Conservation (phyloP, 2,888 invertebrate species). For the Gastrophysa polygoni region DNA sequence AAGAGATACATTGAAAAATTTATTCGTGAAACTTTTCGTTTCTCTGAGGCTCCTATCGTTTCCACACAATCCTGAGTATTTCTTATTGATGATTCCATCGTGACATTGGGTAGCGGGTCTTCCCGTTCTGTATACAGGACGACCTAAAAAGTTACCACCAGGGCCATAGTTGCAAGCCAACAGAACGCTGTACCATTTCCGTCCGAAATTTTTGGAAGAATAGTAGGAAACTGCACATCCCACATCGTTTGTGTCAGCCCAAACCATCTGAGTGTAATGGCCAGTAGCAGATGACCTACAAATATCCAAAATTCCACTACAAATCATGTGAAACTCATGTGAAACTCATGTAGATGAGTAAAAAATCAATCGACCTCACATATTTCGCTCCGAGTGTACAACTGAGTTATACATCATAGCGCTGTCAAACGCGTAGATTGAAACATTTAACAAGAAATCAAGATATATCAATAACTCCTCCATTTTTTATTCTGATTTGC, state of each 20-base stretch:
- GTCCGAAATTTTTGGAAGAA: constrained; percentile 31
- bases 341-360: too few relatives aligned
- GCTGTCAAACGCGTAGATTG: too few relatives aligned
- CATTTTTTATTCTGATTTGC: too few relatives aligned
- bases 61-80: constrained; percentile 48
- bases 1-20: constrained; percentile 11
- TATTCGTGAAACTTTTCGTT: constrained; percentile 17
- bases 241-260: constrained; percentile 52
- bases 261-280: constrained; percentile 55
- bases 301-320: too few relatives aligned
- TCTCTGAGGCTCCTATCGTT: constrained; percentile 10
- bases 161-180: constrained; percentile 55
- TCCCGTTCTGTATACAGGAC: constrained; percentile 50
- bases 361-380: too few relatives aligned
- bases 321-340: too few relatives aligned
- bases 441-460: too few relatives aligned
- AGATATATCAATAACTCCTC: too few relatives aligned
- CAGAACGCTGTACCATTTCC: constrained; percentile 48
- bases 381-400: too few relatives aligned
- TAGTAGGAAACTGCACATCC: constrained; percentile 53
- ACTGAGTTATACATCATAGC: too few relatives aligned
- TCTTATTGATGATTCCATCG: constrained; percentile 35
- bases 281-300: constrained; percentile 33
- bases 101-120: constrained; percentile 46
- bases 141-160: constrained; percentile 52